Percentiles rank a stretch among this genome's conserved stretches.
Evolutionary conservation across 2,888 invertebrate genomes (phyloP).

Genomic region (Mechanitis messenoides): DNA sequence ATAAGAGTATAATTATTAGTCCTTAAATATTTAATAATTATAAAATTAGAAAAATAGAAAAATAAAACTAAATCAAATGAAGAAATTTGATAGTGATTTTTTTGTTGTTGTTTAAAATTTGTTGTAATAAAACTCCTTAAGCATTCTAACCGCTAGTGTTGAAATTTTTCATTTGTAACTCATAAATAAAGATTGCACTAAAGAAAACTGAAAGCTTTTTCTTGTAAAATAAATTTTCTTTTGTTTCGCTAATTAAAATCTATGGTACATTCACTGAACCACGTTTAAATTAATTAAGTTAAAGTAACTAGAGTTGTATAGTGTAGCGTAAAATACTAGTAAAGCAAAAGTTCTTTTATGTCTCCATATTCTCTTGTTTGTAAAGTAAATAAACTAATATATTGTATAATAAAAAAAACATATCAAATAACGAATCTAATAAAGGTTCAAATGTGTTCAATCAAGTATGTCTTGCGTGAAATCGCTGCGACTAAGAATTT

Average conservation of each 20-base stretch:
- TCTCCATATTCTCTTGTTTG: neutral
- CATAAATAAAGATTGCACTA: conserved; percentile 3
- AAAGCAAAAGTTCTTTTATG: neutral
- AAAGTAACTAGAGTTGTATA: conserved; percentile 2
- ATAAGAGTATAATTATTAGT: too few species aligned
- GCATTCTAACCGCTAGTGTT: neutral
- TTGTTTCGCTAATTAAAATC: conserved; percentile 5
- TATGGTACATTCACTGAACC: neutral
- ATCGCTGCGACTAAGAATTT: conserved; percentile 54
- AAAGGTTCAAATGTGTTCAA: conserved; percentile 48
- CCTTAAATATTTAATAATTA: too few species aligned
- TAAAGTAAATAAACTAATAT: conserved; percentile 19
- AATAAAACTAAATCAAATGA: too few species aligned
- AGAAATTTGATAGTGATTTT: too few species aligned
- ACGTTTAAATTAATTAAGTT: conserved; percentile 1
- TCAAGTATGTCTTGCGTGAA: conserved; percentile 61
- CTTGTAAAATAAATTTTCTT: conserved; percentile 6
- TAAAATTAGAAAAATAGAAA: too few species aligned
- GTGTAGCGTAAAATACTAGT: neutral
- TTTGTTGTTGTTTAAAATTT: too few species aligned
- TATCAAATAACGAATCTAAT: conserved; percentile 35
- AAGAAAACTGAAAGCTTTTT: conserved; percentile 3
- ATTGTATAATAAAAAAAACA: conserved; percentile 33
- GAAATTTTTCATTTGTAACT: neutral
- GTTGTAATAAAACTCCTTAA: too few species aligned